phyloP scores from a whole-genome alignment of 2,888 invertebrate species.

The Orchesellides sinensis region DNA sequence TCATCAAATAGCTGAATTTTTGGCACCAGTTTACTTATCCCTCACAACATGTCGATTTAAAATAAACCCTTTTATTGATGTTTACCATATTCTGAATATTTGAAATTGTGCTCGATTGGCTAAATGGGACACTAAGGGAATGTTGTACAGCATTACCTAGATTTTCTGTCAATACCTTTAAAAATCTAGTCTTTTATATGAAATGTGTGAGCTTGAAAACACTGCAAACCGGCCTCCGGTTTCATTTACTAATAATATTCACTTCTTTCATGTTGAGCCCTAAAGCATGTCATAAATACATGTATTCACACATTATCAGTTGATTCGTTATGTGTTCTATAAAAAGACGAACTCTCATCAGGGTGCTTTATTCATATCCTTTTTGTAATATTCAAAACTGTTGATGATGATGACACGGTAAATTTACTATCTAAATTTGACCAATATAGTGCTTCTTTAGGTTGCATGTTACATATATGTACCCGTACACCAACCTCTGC shows the following conservation, averaged over 20 bases:
- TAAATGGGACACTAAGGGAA: neutral
- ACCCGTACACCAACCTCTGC: neutral
- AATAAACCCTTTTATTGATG: too few relatives aligned
- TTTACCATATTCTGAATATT: too few relatives aligned
- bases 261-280: neutral
- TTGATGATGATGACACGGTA: constrained; percentile 19
- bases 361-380: constrained; percentile 22
- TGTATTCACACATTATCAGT: constrained; percentile 19
- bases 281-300: constrained; percentile 17
- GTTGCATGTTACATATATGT: too few relatives aligned
- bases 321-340: constrained; percentile 19
- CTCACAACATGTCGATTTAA: too few relatives aligned
- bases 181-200: too few relatives aligned
- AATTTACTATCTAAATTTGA: neutral
- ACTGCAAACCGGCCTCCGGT: neutral
- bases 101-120: too few relatives aligned
- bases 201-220: too few relatives aligned
- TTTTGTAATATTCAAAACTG: neutral
- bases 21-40: too few relatives aligned
- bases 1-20: too few relatives aligned
- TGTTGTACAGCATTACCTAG: too few relatives aligned
- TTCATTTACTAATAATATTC: constrained; percentile 6
- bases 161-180: too few relatives aligned
- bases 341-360: constrained; percentile 22
- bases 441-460: too few relatives aligned